These are phyloP conservation scores for Tricholauxania praeusta DNA, from an alignment of 2,888 invertebrate genomes.

Conservation along the genomic window DNA sequence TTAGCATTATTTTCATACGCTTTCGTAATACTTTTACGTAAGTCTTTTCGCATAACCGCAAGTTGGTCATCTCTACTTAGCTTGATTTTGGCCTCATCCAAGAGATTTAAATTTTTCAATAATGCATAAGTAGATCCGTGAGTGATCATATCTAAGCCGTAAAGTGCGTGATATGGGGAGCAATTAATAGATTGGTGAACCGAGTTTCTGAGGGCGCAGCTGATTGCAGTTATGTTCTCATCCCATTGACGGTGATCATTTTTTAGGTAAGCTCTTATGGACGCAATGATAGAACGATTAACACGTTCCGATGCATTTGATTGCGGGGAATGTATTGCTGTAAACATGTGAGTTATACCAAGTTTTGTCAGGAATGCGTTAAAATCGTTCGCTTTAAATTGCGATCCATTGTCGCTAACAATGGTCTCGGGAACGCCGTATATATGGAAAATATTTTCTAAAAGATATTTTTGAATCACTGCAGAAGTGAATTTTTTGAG, in stretches of 20 bases:
- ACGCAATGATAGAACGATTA: slow-evolving; percentile 55
- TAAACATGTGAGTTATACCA: slow-evolving; percentile 43
- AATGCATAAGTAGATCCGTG: slow-evolving; percentile 31
- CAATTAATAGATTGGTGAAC: slow-evolving; percentile 35
- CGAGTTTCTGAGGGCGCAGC: slow-evolving; percentile 35
- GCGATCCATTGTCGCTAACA: slow-evolving; percentile 50
- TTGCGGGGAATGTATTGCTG: slow-evolving; percentile 56
- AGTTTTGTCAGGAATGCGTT: slow-evolving; percentile 41
- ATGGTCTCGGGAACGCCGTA: slow-evolving; percentile 49
- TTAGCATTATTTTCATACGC: slow-evolving; percentile 21
- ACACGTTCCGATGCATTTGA: slow-evolving; percentile 57
- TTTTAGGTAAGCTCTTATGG: slow-evolving; percentile 46
- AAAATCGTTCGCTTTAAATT: slow-evolving; percentile 25
- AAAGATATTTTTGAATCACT: too few species aligned
- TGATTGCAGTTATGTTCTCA: slow-evolving; percentile 32
- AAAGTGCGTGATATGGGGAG: slow-evolving; percentile 37
- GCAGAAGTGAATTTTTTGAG: too few species aligned
- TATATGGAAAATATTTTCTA: slow-evolving; percentile 21
- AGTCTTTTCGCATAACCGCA: neutral
- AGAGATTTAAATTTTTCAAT: slow-evolving; percentile 15
- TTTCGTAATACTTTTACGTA: slow-evolving; percentile 21
- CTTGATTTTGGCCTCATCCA: slow-evolving; percentile 15
- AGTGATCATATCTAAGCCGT: slow-evolving; percentile 37
- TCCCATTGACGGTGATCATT: slow-evolving; percentile 41
- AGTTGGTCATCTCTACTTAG: neutral